Evolutionary conservation across 2,797 vertebrate genomes (phyloP), one percentile per base, ranked within the genome.

Genomic region (Hozukius guyotensis): DNA sequence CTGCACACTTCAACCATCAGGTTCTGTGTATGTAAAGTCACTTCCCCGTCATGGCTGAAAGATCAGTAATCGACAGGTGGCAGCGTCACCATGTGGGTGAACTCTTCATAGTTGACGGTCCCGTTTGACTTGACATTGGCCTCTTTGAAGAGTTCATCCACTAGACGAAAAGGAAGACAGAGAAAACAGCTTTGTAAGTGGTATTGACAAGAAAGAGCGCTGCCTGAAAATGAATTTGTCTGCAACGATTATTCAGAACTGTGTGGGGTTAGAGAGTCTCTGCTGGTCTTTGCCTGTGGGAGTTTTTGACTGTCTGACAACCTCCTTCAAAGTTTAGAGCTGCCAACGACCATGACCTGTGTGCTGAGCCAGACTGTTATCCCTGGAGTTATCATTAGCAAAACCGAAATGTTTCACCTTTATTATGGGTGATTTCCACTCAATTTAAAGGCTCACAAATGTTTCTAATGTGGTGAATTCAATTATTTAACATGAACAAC

Each of bases 81-180:
- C 32, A 97, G 93, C 1, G 95, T 97, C 55, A 99, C 92, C 86
- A 85, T 95, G 38, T 46, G 94, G 52, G 96, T 96, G 20, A 99
- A 98, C 52, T 97, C 96, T 2, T 97, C 95, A 0, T 99, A 98
- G 72, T 95, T 95, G 79, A 99, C 86, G 0, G 70, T 87, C n/a
- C 98, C 98, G 0, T 96, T 94, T 0, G 95, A 92, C 31, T 95
- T 96, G 4, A 99, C 72, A 5, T 96, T 94, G 20, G 96, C 96
- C 86, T 98, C 97, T 77, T 78, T 96, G 72, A 99, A 97, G 90
- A 99, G 96, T 3, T 97, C 96, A 3, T 99, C 97, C 79, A 98
- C 98, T 99, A 91, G 4, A 89, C 84, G 34, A 27, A 67, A n/a
- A 75, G 62, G 24, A 72, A 68, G 24, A 77, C 6, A 87, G 29